These are phyloP conservation scores for Antennarius maculatus DNA, from an alignment of 2,797 vertebrate species.

Conservation along the genomic window DNA sequence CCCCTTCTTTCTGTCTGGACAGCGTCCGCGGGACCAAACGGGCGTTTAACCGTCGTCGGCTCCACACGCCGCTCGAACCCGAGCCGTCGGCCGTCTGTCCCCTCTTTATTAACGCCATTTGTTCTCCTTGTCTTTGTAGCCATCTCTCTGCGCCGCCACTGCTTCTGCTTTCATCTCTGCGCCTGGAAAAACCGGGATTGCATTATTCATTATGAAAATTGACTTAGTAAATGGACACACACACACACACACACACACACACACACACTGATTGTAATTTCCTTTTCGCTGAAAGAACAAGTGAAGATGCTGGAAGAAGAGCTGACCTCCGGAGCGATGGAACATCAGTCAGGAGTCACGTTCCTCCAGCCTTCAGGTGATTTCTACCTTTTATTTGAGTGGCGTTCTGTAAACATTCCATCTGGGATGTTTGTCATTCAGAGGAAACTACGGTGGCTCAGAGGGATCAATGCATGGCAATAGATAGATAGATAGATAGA, in stretches of 20 bases:
- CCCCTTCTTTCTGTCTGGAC: constrained; percentile 6
- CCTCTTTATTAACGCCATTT: constrained; percentile 21
- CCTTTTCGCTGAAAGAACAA: constrained; percentile 12
- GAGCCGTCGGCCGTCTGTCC: constrained; percentile 18
- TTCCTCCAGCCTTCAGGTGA: too few species aligned
- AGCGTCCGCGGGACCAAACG: constrained; percentile 6
- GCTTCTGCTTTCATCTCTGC: constrained; percentile 47
- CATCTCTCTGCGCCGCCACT: constrained; percentile 19
- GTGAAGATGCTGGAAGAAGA: neutral
- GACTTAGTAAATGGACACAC: constrained; percentile 15
- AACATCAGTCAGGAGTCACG: too few species aligned
- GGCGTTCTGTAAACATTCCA: too few species aligned
- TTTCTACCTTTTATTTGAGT: too few species aligned
- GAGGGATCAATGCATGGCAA: too few species aligned
- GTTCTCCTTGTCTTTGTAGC: constrained; percentile 27
- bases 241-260: constrained; percentile 6
- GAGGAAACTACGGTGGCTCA: too few species aligned
- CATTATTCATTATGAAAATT: constrained; percentile 69
- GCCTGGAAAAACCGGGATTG: constrained; percentile 45
- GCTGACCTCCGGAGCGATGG: neutral
- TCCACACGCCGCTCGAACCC: neutral
- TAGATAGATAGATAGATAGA: too few species aligned
- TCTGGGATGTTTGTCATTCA: too few species aligned
- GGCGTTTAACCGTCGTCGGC: constrained; percentile 5
- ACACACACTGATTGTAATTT: constrained; percentile 6